Evolutionary conservation across 2,797 vertebrate genomes (phyloP), one percentile per base, ranked within the genome.

Genomic region (Chelmon rostratus): DNA sequence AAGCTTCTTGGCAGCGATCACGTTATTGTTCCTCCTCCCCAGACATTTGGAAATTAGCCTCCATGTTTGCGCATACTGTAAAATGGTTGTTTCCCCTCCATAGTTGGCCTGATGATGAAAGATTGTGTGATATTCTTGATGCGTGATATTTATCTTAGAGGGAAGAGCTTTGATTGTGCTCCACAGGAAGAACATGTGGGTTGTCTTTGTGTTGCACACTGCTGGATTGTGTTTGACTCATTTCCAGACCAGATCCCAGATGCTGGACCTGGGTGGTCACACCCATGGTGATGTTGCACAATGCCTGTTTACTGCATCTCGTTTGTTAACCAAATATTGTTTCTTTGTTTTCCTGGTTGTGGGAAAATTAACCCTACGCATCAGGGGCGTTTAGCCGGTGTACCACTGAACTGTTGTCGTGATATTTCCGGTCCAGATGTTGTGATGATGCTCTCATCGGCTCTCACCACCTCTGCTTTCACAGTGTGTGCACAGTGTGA

Each of bases 181-280:
- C 82, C 72, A 65, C 71, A 85, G 81, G 85, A 88, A 85, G 76
- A 81, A 65, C 73, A 76, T 72, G 79, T 79, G 84, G 70, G 70
- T 33, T 33, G 81, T 40, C 78, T 74, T 73, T 81, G 61, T 79
- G 80, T 53, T 79, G 46, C 70, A 53, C 73, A 38, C 56, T 64
- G 73, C 65, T 9, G 37, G 46, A 67, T 50, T 49, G 75, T 58
- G 40, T 72, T 86, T 54, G 73, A 83, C 74, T 90, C 61, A 54
- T 76, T 83, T 76, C 66, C 79, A 80, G 73, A 73, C 40, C 37
- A 56, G 72, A 72, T 73, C 83, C 79, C 85, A 86, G 89, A 91
- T 87, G 86, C 68, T 77, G 80, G 74, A 70, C 73, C 70, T 87
- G 85, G 87, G 91, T 91, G 91, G 89, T 86, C 90, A 92, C 82